These are phyloP conservation scores for Taxidea taxus DNA, from an alignment of 2,113 vertebrate species.

Conservation along the genomic window DNA sequence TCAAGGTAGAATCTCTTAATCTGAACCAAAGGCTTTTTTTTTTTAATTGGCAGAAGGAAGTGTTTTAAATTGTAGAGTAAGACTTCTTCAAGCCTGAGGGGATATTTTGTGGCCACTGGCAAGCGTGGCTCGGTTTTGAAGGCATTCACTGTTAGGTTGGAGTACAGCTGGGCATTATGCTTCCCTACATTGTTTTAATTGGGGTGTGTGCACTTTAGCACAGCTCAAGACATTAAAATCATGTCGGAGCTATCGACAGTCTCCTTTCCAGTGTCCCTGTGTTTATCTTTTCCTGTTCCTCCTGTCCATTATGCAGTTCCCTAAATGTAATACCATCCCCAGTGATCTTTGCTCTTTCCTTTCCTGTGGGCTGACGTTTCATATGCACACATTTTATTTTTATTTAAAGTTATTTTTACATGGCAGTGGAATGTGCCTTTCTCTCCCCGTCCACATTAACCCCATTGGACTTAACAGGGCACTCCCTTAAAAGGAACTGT, in stretches of 20 bases:
- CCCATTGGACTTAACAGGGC: background rate
- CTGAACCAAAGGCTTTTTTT: slow-evolving; percentile 48
- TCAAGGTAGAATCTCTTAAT: rapidly evolving
- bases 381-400: slow-evolving; percentile 7
- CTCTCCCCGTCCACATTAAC: background rate
- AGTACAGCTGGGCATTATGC: background rate
- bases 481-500: slow-evolving; percentile 57
- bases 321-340: background rate
- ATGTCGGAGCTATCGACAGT: background rate
- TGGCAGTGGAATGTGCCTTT: background rate
- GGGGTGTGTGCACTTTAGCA: slow-evolving; percentile 9
- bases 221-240: background rate
- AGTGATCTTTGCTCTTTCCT: background rate
- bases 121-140: slow-evolving; percentile 76
- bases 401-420: slow-evolving; percentile 50
- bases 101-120: slow-evolving; percentile 80
- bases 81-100: slow-evolving; percentile 73
- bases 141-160: slow-evolving; percentile 58
- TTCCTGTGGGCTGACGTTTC: background rate
- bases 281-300: background rate
- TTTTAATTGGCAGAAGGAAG: slow-evolving; percentile 69
- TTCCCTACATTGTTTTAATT: slow-evolving; percentile 52
- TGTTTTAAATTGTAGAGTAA: slow-evolving; percentile 79
- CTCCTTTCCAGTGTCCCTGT: rapidly evolving
- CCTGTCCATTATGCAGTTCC: background rate